Percentiles rank a stretch among this genome's conserved stretches.
These are phyloP conservation scores for Sciurus niger DNA, from an alignment of 2,113 vertebrate genomes.

Conservation along the genomic window DNA sequence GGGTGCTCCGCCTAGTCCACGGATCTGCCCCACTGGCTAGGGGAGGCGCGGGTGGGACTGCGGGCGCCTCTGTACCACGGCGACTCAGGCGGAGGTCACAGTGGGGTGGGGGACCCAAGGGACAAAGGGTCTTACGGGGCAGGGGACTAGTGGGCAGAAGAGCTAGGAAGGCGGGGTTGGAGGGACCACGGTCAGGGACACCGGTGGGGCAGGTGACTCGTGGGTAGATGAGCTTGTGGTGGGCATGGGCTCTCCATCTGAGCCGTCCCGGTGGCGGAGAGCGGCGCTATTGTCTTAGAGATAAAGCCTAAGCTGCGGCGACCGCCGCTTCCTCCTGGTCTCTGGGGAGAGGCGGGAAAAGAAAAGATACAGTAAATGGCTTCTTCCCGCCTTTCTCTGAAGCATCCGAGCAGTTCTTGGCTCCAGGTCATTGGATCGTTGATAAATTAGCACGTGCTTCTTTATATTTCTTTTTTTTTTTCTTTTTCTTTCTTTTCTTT, in stretches of 20 bases:
- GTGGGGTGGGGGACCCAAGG: too few species aligned
- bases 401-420: not conserved
- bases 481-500: too few species aligned
- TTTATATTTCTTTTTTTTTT: not conserved
- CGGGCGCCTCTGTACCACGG: rapidly evolving
- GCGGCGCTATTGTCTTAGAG: slow-evolving; percentile 82
- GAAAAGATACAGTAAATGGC: not conserved
- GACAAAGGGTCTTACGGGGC: rapidly evolving
- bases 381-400: not conserved
- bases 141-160: not conserved
- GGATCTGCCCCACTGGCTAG: too few species aligned
- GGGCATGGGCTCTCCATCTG: rapidly evolving
- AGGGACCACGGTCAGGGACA: too few species aligned
- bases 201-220: rapidly evolving
- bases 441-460: not conserved
- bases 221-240: not conserved
- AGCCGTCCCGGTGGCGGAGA: not conserved
- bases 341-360: not conserved
- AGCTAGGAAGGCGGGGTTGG: not conserved
- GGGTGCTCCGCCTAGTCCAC: rapidly evolving
- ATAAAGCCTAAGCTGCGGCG: not conserved
- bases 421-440: not conserved
- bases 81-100: not conserved
- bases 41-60: not conserved
- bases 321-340: not conserved